Evolutionary conservation across 2,888 invertebrate genomes (phyloP).

Genomic region (Melanchra persicariae): DNA sequence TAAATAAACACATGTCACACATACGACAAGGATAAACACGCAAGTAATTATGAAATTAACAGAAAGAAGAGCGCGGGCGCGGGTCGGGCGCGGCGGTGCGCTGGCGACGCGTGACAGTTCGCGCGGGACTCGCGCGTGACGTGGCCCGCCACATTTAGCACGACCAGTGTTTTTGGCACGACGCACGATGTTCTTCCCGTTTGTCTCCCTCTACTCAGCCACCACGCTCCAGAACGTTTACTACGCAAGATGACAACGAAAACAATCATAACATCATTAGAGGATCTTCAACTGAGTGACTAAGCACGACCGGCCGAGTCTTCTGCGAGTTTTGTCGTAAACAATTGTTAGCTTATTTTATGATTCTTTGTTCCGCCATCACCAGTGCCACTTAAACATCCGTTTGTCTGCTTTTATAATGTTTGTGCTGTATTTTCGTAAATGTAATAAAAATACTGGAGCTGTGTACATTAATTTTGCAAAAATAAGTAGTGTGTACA

Average conservation of each 20-base stretch:
- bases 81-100: slow-evolving; percentile 24
- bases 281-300: slow-evolving; percentile 59
- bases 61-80: slow-evolving; percentile 57
- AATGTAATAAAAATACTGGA: slow-evolving; percentile 26
- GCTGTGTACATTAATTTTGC: slow-evolving; percentile 44
- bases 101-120: slow-evolving; percentile 73
- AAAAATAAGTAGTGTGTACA: slow-evolving; percentile 51
- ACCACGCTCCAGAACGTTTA: slow-evolving; percentile 58
- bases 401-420: slow-evolving; percentile 35
- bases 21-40: slow-evolving; percentile 63
- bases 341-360: slow-evolving; percentile 38
- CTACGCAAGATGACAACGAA: slow-evolving; percentile 64
- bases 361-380: slow-evolving; percentile 44
- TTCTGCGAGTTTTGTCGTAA: slow-evolving; percentile 42
- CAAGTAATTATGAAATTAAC: slow-evolving; percentile 70
- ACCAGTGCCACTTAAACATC: slow-evolving; percentile 20
- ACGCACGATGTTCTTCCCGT: slow-evolving; percentile 81
- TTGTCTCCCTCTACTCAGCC: slow-evolving; percentile 73
- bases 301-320: slow-evolving; percentile 44
- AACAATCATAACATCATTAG: slow-evolving; percentile 60
- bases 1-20: slow-evolving; percentile 56
- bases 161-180: slow-evolving; percentile 83
- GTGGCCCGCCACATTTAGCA: slow-evolving; percentile 84
- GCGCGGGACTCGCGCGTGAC: slow-evolving; percentile 76
- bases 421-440: slow-evolving; percentile 26